phyloP scores from a whole-genome alignment of 2,113 vertebrate species.

The Acinonyx jubatus region DNA sequence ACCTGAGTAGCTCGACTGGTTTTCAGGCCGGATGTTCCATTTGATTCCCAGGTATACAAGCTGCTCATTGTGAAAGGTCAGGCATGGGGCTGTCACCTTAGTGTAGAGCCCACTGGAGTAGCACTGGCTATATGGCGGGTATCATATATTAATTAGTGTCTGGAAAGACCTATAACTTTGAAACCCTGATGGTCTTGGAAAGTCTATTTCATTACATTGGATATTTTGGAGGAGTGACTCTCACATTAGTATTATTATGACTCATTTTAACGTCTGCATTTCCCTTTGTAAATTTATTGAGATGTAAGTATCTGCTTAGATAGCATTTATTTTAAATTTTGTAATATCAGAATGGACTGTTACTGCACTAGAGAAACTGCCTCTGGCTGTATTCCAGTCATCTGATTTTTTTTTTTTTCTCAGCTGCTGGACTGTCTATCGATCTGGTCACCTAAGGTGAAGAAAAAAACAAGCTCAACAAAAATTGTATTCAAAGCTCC shows the following conservation, averaged over 20 bases:
- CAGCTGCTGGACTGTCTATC: constrained; percentile 66
- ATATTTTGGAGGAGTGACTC: background rate
- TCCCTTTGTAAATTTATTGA: constrained; percentile 38
- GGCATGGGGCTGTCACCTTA: rapidly evolving
- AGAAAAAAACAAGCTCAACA: constrained; percentile 67
- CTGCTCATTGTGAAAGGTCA: background rate
- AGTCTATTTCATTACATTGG: background rate
- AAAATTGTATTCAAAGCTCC: constrained; percentile 74
- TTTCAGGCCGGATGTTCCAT: rapidly evolving
- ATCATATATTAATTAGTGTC: background rate
- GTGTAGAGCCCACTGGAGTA: rapidly evolving
- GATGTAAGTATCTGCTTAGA: background rate
- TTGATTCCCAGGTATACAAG: rapidly evolving
- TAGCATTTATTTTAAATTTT: constrained; percentile 49
- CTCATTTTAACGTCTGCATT: constrained; percentile 22
- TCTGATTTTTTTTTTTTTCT: constrained; percentile 52
- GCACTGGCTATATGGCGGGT: rapidly evolving
- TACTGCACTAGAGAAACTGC: constrained; percentile 50
- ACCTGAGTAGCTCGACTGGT: rapidly evolving
- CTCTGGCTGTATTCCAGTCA: constrained; percentile 68
- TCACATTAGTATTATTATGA: background rate
- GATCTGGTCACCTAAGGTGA: constrained; percentile 79
- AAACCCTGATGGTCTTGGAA: background rate
- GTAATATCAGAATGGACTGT: constrained; percentile 45
- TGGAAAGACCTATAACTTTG: background rate